Evolutionary conservation across 2,797 vertebrate species (phyloP), one percentile per base, ranked within the genome.

Genomic region (Coreius guichenoti): DNA sequence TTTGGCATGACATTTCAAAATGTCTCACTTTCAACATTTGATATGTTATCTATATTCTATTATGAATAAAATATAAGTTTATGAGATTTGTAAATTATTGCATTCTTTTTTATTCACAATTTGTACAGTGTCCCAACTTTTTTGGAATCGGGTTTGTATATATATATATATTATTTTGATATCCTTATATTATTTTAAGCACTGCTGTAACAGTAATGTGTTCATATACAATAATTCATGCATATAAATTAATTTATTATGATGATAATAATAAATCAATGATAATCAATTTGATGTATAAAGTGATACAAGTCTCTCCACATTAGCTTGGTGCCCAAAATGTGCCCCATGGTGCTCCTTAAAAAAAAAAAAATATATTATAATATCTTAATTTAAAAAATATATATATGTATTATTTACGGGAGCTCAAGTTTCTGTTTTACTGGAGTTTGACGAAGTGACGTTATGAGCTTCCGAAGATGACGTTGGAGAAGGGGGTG

Each of bases 401-500:
- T 39, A 39, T 39, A 39, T 39, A 39, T 33, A 33, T 33, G 3
- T 33, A 33, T 5, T 5, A 45, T 29, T 29, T 51, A 36, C 5
- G 11, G 12, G 65, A 70, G 45, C 26, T 33, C 2, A 17, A 5
- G 23, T 61, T 51, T 39, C 19, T 56, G 7, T 45, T 73, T 70
- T 81, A 2, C 84, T 91, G 91, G 88, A 90, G 68, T 91, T 89
- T 90, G 85, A 74, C 92, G 95, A 94, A 43, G 82, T 87, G 86
- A 91, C 90, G 88, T 89, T 45, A 11, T 16, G 72, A 33, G 65
- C 82, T 69, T 91, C 93, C 94, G 94, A 95, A 94, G 94, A 94
- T 96, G 95, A 95, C 95, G 95, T 93, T 80, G 74, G 5, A 90
- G 89, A 90, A 78, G 88, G 90, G 82, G 90, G 87, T 39, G 49